Evolutionary conservation across 2,797 vertebrate genomes (phyloP), one percentile per base, ranked within the genome.

Genomic region (Thunnus albacares): DNA sequence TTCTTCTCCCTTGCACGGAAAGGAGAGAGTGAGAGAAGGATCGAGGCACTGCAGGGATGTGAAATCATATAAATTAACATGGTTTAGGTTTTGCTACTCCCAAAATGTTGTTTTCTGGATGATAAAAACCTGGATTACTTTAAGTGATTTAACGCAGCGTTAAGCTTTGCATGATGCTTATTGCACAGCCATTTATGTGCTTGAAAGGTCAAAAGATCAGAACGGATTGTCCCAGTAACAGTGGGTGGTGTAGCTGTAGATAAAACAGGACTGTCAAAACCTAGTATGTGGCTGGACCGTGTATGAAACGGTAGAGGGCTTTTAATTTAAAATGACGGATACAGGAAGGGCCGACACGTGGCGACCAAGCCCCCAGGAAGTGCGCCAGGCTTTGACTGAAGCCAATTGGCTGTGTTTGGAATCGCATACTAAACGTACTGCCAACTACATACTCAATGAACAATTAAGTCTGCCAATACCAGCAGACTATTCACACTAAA

Each of bases 1-100:
- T 84, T 87, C 65, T 89, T 67, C 81, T 71, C 79, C 51, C 72
- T 91, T 61, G 86, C 92, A 90, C 88, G 84, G 53, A 87, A 86
- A 70, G 81, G 58, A 84, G 51, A 11, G 20, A 61, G 28, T 77
- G 72, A 56, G 67, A n/a, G 52, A 67, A 57, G 58, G 78, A 65
- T 59, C 22, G 68, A 55, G 7, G 38, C 43, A 22, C 59, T 60
- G 62, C 63, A 45, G 74, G 53, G 57, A 87, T 63, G 70, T 77
- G 24, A 80, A 90, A 80, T 89, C 82, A 56, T 71, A 66, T 58
- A 87, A 89, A 90, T 89, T 73, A 88, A 80, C 65, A 84, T 62
- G 64, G 71, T 71, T 79, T 56, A 55, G 38, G 17, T 69, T 84
- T 75, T 49, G 15, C 69, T 65, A 30, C 22, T 75, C 82, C 63